Conservation (phyloP, 2,888 invertebrate genomes). For the Neuroscelio doddi region DNA sequence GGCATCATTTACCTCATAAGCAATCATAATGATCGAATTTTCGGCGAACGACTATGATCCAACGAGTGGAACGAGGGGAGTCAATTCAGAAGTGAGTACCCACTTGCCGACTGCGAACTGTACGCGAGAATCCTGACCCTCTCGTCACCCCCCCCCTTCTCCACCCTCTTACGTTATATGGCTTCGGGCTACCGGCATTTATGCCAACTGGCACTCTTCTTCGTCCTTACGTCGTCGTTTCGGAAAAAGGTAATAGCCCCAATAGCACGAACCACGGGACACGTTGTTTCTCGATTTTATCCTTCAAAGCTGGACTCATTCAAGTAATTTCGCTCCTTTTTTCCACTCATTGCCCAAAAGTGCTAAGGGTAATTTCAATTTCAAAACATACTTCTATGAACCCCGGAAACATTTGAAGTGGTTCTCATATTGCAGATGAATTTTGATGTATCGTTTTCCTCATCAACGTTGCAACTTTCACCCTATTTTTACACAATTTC, state of each 20-base stretch:
- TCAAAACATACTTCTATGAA: conserved; percentile 23
- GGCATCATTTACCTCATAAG: conserved; percentile 77
- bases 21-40: conserved; percentile 72
- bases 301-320: conserved; percentile 11
- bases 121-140: conserved; percentile 47
- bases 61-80: conserved; percentile 71
- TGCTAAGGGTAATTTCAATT: conserved; percentile 48
- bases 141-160: conserved; percentile 49
- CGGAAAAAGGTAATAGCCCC: conserved; percentile 55
- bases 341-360: conserved; percentile 13
- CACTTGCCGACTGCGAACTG: conserved; percentile 66
- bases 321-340: conserved; percentile 24
- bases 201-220: conserved; percentile 60
- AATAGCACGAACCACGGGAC: conserved; percentile 50
- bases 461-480: no score
- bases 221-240: conserved; percentile 49
- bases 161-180: conserved; percentile 52
- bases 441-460: conserved; percentile 3
- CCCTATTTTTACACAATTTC: no score
- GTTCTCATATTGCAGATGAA: background rate
- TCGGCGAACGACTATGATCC: conserved; percentile 71
- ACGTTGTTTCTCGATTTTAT: conserved; percentile 35
- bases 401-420: conserved; percentile 9
- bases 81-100: conserved; percentile 71
- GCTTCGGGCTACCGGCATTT: conserved; percentile 66